Evolutionary conservation across 2,113 vertebrate genomes (phyloP).

Genomic region (Grammomys dolichurus): DNA sequence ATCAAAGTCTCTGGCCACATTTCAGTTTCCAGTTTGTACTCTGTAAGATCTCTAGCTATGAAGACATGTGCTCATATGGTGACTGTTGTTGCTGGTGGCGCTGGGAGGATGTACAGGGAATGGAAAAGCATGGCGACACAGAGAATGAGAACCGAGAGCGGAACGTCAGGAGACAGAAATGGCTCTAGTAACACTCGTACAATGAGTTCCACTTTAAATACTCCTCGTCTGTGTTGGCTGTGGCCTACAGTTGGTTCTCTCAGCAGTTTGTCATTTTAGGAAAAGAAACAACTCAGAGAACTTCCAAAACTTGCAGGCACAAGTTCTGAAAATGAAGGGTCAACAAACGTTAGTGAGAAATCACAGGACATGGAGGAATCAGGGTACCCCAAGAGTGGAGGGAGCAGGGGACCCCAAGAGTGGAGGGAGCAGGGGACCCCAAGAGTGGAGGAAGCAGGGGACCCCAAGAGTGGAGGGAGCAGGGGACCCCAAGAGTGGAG

Average conservation of each 20-base stretch:
- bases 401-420: too few species aligned
- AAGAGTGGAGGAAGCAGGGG: too few species aligned
- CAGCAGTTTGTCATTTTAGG: background rate
- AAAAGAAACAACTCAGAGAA: slow-evolving; percentile 4
- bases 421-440: too few species aligned
- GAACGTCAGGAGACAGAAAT: background rate
- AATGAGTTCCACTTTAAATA: background rate
- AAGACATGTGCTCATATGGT: background rate
- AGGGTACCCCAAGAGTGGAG: too few species aligned
- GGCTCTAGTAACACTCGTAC: background rate
- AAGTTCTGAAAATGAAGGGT: background rate
- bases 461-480: too few species aligned
- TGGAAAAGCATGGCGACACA: background rate
- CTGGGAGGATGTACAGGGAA: background rate
- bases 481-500: too few species aligned
- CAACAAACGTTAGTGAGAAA: background rate
- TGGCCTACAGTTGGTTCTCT: background rate
- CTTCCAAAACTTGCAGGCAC: background rate
- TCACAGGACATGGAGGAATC: background rate
- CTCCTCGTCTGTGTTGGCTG: background rate
- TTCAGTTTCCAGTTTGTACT: background rate
- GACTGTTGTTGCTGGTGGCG: background rate
- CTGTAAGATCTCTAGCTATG: background rate
- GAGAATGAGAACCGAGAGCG: background rate
- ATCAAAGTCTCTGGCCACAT: background rate